phyloP scores from a whole-genome alignment of 2,888 invertebrate genomes.

The Drosophila parthenogenetica region DNA sequence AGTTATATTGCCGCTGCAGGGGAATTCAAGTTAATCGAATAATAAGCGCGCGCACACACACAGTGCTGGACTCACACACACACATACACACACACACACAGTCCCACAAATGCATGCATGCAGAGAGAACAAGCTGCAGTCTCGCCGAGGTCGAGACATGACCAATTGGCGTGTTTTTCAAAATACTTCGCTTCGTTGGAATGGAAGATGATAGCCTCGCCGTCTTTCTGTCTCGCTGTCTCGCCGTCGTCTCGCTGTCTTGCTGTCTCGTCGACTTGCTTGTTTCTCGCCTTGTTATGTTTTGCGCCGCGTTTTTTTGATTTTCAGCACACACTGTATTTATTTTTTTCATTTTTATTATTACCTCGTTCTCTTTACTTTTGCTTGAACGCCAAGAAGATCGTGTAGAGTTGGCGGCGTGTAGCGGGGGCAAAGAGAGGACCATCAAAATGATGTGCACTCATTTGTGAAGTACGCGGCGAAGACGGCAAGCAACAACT shows the following conservation, averaged over 20 bases:
- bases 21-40: conserved; percentile 77
- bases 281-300: conserved; percentile 54
- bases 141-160: conserved; percentile 71
- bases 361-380: conserved; percentile 43
- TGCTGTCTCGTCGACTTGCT: conserved; percentile 6
- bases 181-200: conserved; percentile 66
- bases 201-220: conserved; percentile 73
- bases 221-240: conserved; percentile 18
- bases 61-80: conserved; percentile 9
- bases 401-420: background rate
- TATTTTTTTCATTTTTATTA: conserved; percentile 57
- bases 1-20: conserved; percentile 81
- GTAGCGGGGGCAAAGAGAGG: conserved; percentile 17
- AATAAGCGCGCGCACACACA: conserved; percentile 63
- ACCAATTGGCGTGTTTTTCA: conserved; percentile 79
- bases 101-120: background rate
- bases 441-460: conserved; percentile 72
- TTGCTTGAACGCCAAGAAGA: conserved; percentile 1
- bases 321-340: conserved; percentile 46
- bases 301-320: conserved; percentile 43
- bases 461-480: conserved; percentile 74
- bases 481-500: conserved; percentile 10
- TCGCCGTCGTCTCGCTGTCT: conserved; percentile 8
- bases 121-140: conserved; percentile 28
- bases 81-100: conserved; percentile 12